phyloP scores from a whole-genome alignment of 2,888 invertebrate species.

The Drosophila anceps region DNA sequence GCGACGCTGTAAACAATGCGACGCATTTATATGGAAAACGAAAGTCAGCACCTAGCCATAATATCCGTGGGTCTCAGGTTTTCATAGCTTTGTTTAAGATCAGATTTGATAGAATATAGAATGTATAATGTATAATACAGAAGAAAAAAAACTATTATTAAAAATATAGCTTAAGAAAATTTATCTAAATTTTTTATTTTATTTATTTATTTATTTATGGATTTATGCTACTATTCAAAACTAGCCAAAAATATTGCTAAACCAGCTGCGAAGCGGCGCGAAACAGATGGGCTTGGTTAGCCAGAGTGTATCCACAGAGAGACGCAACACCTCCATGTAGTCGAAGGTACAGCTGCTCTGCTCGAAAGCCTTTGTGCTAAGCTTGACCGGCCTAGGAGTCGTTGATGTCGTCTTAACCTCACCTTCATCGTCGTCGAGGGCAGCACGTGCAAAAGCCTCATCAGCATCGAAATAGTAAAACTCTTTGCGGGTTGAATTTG shows the following conservation, averaged over 20 bases:
- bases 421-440: slow-evolving; percentile 53
- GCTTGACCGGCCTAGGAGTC: slow-evolving; percentile 1
- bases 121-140: not conserved
- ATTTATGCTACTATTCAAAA: not conserved
- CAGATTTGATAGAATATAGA: not conserved
- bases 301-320: slow-evolving; percentile 82
- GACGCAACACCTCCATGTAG: slow-evolving; percentile 77
- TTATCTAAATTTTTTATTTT: not conserved
- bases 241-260: slow-evolving; percentile 77
- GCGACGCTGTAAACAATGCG: slow-evolving; percentile 37
- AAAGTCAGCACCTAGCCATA: slow-evolving; percentile 25
- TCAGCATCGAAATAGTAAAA: slow-evolving; percentile 79
- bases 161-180: not conserved
- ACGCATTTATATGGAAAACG: slow-evolving; percentile 36
- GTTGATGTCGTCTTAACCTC: slow-evolving; percentile 7
- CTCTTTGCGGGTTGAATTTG: slow-evolving; percentile 82
- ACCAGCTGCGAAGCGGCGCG: slow-evolving; percentile 80
- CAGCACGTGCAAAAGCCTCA: slow-evolving; percentile 63
- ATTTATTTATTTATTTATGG: not conserved
- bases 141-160: not conserved
- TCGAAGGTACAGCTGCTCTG: slow-evolving; percentile 79
- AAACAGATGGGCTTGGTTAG: slow-evolving; percentile 81
- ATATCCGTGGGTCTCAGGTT: slow-evolving; percentile 1
- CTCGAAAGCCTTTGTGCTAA: slow-evolving; percentile 65
- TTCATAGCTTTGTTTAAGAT: not conserved